Base-by-base conservation (phyloP, 1,140 invertebrate species). In the Anoplolepis gracilipes region DNA sequence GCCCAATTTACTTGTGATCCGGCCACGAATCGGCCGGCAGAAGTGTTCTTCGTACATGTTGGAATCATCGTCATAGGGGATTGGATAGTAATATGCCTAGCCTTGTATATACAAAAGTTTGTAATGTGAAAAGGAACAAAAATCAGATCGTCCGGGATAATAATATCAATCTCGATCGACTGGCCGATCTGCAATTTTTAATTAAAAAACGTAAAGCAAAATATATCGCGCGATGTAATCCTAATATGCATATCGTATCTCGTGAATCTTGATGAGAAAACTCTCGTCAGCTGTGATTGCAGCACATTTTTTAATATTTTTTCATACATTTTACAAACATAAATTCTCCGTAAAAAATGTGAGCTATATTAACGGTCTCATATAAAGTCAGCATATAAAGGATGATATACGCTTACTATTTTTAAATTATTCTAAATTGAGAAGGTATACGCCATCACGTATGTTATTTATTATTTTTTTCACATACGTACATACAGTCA, bases 1-100 rank as follows among this genome's bases (percentile, higher is more conserved):
- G 77, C 61, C 42, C 22, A 65, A 55, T 79, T 59, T 55, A 87
- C 22, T 86, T 88, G 85, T 39, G 85, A 86, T 62, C 33, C 22
- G 33, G 16, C 16, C 62, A 30, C 53, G 55, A 72, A 55, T 77
- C 33, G 25, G 46, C 46, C 22, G 70, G 77, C 77, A 55, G 42
- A 81, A 81, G 77, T 81, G 77, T 81, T 81, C 77, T 81, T 81
- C 64, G 36, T 81, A 70, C 64, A 70, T 70, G 65, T 70, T 69
- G 33, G 33, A 81, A 57, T 81, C 77, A 81, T 81, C 62, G 69
- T 70, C 64, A 36, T 81, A 69, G 33, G 46, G 46, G 49, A 81
- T 65, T 81, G 77, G 53, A 81, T 81, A 81, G 76, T 39, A 55
- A 81, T 53, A 65, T 39, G 77, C 53, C 77, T 81, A 81, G 77